These are phyloP conservation scores for Nothoprocta pentlandii DNA, from an alignment of 2,113 vertebrate species.

Conservation along the genomic window DNA sequence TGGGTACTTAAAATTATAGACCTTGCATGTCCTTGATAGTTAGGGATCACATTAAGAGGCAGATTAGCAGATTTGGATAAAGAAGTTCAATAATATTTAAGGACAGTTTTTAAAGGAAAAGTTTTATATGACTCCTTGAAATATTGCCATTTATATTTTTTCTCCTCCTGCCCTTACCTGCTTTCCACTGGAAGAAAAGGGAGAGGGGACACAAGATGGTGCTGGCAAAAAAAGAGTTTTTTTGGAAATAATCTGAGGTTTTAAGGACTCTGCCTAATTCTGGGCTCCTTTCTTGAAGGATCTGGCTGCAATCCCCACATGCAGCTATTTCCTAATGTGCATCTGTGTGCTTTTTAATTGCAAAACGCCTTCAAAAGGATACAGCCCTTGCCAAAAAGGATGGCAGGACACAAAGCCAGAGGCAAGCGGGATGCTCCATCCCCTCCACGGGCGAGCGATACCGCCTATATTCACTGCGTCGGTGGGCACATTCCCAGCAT, in stretches of 20 bases:
- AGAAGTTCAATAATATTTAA: not conserved
- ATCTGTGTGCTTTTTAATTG: not conserved
- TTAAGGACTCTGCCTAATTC: not conserved
- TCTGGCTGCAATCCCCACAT: not conserved
- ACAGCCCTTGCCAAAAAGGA: not conserved
- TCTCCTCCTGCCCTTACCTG: not conserved
- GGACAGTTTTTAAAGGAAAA: not conserved
- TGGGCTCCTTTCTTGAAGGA: not conserved
- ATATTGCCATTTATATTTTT: not conserved
- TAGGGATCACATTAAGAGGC: not conserved
- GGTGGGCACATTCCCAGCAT: not conserved
- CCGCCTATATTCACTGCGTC: not conserved
- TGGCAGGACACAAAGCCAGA: not conserved
- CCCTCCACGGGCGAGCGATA: not conserved
- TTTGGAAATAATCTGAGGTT: not conserved
- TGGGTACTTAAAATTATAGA: not conserved
- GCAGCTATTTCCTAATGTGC: not conserved
- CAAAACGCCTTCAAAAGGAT: not conserved
- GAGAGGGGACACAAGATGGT: not conserved
- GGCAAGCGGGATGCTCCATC: not conserved
- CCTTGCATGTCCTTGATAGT: not conserved
- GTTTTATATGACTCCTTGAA: not conserved
- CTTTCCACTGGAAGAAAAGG: not conserved
- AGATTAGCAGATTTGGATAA: not conserved
- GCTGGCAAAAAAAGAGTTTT: not conserved